These are phyloP conservation scores for Gandaritis pyraliata DNA, from an alignment of 2,888 invertebrate species.

Conservation along the genomic window DNA sequence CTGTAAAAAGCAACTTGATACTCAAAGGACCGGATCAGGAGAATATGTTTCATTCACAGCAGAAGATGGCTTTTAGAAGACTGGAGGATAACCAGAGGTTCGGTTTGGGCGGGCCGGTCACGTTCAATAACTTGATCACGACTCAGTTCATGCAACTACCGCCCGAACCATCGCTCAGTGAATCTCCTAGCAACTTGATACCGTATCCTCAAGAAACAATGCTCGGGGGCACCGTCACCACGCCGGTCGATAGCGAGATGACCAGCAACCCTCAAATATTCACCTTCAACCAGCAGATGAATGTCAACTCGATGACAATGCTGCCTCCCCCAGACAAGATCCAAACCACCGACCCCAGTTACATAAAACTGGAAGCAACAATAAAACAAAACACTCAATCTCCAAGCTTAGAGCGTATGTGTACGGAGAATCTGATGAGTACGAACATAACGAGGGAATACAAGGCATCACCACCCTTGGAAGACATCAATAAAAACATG, in stretches of 20 bases:
- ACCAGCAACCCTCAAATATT: conserved; percentile 68
- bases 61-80: conserved; percentile 77
- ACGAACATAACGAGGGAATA: conserved; percentile 69
- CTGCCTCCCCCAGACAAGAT: conserved; percentile 72
- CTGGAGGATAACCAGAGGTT: conserved; percentile 75
- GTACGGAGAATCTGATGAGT: conserved; percentile 69
- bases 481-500: conserved; percentile 77
- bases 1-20: conserved; percentile 80
- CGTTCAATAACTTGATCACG: conserved; percentile 76
- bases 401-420: conserved; percentile 76
- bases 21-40: conserved; percentile 79
- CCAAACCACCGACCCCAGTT: conserved; percentile 72
- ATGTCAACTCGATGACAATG: conserved; percentile 69
- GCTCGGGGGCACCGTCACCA: conserved; percentile 62
- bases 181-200: conserved; percentile 69
- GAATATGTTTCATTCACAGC: conserved; percentile 80
- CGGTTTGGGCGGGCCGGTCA: conserved; percentile 71
- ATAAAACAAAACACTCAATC: conserved; percentile 80
- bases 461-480: conserved; percentile 76
- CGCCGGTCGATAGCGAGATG: conserved; percentile 65
- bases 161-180: conserved; percentile 68
- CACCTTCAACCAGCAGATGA: conserved; percentile 73
- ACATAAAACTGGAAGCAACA: conserved; percentile 76
- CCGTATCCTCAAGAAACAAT: conserved; percentile 67
- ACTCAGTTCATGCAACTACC: conserved; percentile 79